phyloP scores from a whole-genome alignment of 2,888 invertebrate species.

The Hofmannophila pseudospretella region DNA sequence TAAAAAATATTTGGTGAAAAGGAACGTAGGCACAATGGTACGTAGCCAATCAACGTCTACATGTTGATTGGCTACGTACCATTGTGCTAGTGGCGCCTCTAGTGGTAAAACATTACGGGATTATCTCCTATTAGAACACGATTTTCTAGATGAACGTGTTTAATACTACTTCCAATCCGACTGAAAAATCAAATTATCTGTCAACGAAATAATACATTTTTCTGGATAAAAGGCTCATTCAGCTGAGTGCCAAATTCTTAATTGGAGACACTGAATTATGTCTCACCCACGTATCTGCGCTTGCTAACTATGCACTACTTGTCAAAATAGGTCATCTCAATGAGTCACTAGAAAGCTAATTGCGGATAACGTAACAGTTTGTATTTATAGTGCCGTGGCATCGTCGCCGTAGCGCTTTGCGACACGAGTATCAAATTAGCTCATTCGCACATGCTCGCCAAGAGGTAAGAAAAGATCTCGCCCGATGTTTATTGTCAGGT shows the following conservation, averaged over 20 bases:
- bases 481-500: slow-evolving; percentile 18
- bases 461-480: slow-evolving; percentile 20
- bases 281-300: slow-evolving; percentile 5
- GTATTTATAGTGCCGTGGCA: slow-evolving; percentile 40
- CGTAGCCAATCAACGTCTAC: too few relatives aligned
- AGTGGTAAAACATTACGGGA: too few relatives aligned
- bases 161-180: too few relatives aligned
- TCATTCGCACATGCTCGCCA: slow-evolving; percentile 19
- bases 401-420: slow-evolving; percentile 57
- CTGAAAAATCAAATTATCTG: too few relatives aligned
- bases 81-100: too few relatives aligned
- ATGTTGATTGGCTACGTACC: too few relatives aligned
- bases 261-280: slow-evolving; percentile 5
- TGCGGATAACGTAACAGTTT: slow-evolving; percentile 37
- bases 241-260: slow-evolving; percentile 4
- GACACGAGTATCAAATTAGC: slow-evolving; percentile 30
- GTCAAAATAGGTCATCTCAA: slow-evolving; percentile 19
- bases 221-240: too few relatives aligned
- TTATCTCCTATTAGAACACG: too few relatives aligned
- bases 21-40: too few relatives aligned
- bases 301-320: slow-evolving; percentile 4
- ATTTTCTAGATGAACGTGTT: too few relatives aligned
- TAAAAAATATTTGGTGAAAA: too few relatives aligned
- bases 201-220: too few relatives aligned
- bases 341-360: slow-evolving; percentile 40